A percentile compares a stretch with the other conserved stretches of the same genome.
Evolutionary conservation across 2,113 vertebrate species (phyloP).

Genomic region (Phaethon lepturus): DNA sequence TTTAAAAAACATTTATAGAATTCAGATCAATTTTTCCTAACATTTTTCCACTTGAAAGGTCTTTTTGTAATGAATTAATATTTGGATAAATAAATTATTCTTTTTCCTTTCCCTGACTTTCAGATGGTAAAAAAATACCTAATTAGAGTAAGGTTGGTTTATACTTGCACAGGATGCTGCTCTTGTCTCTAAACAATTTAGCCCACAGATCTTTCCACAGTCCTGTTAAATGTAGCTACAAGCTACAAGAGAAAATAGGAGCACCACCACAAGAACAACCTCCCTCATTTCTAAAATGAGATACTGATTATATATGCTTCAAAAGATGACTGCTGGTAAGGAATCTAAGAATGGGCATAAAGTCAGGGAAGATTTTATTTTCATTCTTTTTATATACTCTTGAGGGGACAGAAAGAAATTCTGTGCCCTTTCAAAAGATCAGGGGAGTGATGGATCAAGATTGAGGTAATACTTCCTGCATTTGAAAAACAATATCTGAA

Average conservation of each 20-base stretch:
- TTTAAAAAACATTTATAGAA: neutral
- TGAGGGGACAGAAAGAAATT: neutral
- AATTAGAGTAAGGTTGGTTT: neutral
- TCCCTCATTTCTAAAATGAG: neutral
- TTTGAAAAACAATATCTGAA: neutral
- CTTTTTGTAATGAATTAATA: neutral
- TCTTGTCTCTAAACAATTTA: neutral
- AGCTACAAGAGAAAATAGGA: neutral
- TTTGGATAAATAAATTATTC: neutral
- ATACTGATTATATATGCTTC: neutral
- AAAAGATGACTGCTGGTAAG: neutral
- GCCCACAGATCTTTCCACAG: neutral
- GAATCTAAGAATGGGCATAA: neutral
- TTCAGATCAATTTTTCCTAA: neutral
- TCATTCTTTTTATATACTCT: constrained; percentile 4
- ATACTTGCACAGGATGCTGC: neutral
- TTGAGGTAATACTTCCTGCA: neutral
- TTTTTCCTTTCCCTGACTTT: neutral
- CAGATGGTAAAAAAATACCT: neutral
- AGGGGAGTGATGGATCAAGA: neutral
- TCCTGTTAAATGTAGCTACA: neutral
- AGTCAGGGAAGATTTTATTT: constrained; percentile 1
- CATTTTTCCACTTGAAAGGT: neutral
- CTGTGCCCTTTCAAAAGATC: constrained; percentile 9
- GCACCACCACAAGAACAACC: neutral